Evolutionary conservation across 1,140 invertebrate species (phyloP).

Genomic region (Aphelinus certus): DNA sequence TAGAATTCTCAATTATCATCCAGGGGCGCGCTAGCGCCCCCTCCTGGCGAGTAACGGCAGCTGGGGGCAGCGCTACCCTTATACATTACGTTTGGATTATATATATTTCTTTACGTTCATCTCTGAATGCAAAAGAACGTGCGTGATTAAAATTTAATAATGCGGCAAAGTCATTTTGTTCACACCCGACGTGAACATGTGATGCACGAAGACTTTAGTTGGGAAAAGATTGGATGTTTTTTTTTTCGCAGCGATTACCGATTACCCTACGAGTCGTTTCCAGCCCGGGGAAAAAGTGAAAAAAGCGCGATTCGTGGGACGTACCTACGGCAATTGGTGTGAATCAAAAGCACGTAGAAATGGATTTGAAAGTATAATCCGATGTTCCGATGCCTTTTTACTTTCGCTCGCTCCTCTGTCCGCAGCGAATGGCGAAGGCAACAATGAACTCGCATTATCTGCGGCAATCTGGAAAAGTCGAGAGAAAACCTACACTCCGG

Average conservation of each 20-base stretch:
- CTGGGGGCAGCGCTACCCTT: too few relatives aligned
- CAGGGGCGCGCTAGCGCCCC: too few relatives aligned
- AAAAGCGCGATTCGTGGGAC: slow-evolving; percentile 41
- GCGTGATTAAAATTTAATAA: too few relatives aligned
- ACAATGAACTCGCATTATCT: neutral
- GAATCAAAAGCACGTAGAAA: slow-evolving; percentile 48
- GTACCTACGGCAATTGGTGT: slow-evolving; percentile 49
- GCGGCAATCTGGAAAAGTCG: neutral
- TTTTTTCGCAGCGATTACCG: slow-evolving; percentile 52
- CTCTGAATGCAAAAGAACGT: too few relatives aligned
- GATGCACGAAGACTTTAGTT: too few relatives aligned
- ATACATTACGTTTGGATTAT: too few relatives aligned
- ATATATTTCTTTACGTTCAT: too few relatives aligned
- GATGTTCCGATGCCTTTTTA: too few relatives aligned
- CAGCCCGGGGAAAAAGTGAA: slow-evolving; percentile 42
- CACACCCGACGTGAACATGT: too few relatives aligned
- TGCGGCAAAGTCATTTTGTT: too few relatives aligned
- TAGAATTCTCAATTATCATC: too few relatives aligned
- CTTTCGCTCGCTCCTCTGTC: neutral
- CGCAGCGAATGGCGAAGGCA: neutral
- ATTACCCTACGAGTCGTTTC: slow-evolving; percentile 58
- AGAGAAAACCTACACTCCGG: neutral
- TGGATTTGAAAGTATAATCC: slow-evolving; percentile 60
- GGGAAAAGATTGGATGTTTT: neutral
- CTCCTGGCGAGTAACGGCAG: too few relatives aligned